phyloP scores from a whole-genome alignment of 2,888 invertebrate species.

The Nysson spinosus region DNA sequence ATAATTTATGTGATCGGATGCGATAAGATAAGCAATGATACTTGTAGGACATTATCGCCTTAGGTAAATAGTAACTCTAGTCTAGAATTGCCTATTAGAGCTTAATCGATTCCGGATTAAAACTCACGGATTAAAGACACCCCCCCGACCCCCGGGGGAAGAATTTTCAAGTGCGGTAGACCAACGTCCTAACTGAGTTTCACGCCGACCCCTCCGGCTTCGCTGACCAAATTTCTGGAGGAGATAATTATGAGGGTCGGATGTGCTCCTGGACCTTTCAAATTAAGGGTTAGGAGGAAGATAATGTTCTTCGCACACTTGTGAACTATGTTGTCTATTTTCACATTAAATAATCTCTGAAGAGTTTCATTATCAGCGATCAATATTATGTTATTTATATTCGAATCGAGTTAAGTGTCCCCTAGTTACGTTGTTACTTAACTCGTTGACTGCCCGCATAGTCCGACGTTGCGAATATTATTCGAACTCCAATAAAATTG shows the following conservation, averaged over 20 bases:
- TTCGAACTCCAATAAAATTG: no score
- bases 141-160: no score
- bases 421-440: no score
- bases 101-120: slow-evolving; percentile 66
- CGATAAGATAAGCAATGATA: not conserved
- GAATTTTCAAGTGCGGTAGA: slow-evolving; percentile 65
- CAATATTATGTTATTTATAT: no score
- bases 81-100: slow-evolving; percentile 61
- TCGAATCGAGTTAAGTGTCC: no score
- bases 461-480: no score
- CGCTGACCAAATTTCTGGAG: slow-evolving; percentile 72
- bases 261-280: slow-evolving; percentile 30
- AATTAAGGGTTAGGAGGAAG: slow-evolving; percentile 36
- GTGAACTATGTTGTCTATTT: slow-evolving; percentile 14
- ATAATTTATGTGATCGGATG: not conserved
- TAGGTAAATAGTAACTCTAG: slow-evolving; percentile 46
- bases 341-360: slow-evolving; percentile 13
- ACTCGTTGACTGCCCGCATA: no score
- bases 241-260: slow-evolving; percentile 72
- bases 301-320: slow-evolving; percentile 39
- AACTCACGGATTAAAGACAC: slow-evolving; percentile 65
- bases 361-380: not conserved
- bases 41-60: slow-evolving; percentile 8
- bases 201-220: slow-evolving; percentile 55
- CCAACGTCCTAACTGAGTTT: slow-evolving; percentile 71